Evolutionary conservation across 2,797 vertebrate species (phyloP).

Genomic region (Acipenser transmontanus): DNA sequence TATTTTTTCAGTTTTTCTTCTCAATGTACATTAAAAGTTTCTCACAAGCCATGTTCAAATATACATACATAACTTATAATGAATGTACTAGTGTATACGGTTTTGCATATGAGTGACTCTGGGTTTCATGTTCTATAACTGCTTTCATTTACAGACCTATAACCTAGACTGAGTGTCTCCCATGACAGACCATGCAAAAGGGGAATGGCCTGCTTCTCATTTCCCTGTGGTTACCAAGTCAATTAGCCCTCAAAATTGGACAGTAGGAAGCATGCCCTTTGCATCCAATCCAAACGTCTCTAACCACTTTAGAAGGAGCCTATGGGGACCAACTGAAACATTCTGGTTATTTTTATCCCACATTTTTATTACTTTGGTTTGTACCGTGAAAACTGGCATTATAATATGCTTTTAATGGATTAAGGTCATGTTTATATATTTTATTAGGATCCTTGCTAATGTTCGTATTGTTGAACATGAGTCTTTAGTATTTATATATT

Average conservation of each 20-base stretch:
- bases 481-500: conserved; percentile 13
- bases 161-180: conserved; percentile 23
- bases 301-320: conserved; percentile 34
- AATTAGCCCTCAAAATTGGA: conserved; percentile 52
- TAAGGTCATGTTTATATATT: conserved; percentile 16
- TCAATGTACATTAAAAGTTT: no score
- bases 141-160: conserved; percentile 25
- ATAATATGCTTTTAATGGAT: conserved; percentile 38
- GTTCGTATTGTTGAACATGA: conserved; percentile 14
- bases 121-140: conserved; percentile 3
- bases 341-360: conserved; percentile 41
- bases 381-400: conserved; percentile 17
- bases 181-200: conserved; percentile 33
- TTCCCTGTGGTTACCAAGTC: conserved; percentile 51
- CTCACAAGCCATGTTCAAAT: no score
- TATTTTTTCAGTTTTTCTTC: no score
- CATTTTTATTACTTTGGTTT: conserved; percentile 31
- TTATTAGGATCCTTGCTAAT: conserved; percentile 18
- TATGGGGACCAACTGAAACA: conserved; percentile 32
- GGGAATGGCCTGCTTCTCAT: conserved; percentile 35
- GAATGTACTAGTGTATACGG: no score
- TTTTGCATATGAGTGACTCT: background rate
- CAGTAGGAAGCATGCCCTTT: conserved; percentile 37
- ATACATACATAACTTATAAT: no score
- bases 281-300: conserved; percentile 15